Percentiles rank a stretch among this genome's conserved stretches.
Conservation (phyloP, 2,797 vertebrate species). For the Tragelaphus oryx region DNA sequence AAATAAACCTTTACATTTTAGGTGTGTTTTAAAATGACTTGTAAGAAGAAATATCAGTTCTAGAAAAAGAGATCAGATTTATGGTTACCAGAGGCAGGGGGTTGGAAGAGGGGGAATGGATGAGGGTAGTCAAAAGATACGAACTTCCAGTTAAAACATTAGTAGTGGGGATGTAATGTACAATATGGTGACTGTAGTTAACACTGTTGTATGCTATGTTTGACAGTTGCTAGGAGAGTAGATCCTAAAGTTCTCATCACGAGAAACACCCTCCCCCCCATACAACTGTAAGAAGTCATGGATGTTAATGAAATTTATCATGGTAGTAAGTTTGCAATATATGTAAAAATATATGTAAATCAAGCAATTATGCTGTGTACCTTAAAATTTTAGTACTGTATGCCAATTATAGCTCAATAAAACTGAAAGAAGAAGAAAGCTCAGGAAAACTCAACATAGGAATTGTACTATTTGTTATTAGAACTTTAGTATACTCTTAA, state of each 20-base stretch:
- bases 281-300: neutral
- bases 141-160: neutral
- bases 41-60: neutral
- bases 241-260: neutral
- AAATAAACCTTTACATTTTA: conserved; percentile 8
- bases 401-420: neutral
- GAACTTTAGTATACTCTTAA: conserved; percentile 13
- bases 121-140: neutral
- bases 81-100: neutral
- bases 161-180: neutral
- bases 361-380: neutral
- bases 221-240: neutral
- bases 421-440: neutral
- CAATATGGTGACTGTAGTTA: neutral
- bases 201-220: neutral
- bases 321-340: neutral
- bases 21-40: neutral
- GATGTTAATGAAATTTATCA: neutral
- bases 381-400: neutral
- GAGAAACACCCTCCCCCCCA: neutral
- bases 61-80: neutral
- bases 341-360: neutral
- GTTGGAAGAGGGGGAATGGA: neutral
- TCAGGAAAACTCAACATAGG: neutral
- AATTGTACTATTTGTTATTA: neutral